Evolutionary conservation across 2,797 vertebrate genomes (phyloP), one percentile per base, ranked within the genome.

Genomic region (Sebastes flavidus): DNA sequence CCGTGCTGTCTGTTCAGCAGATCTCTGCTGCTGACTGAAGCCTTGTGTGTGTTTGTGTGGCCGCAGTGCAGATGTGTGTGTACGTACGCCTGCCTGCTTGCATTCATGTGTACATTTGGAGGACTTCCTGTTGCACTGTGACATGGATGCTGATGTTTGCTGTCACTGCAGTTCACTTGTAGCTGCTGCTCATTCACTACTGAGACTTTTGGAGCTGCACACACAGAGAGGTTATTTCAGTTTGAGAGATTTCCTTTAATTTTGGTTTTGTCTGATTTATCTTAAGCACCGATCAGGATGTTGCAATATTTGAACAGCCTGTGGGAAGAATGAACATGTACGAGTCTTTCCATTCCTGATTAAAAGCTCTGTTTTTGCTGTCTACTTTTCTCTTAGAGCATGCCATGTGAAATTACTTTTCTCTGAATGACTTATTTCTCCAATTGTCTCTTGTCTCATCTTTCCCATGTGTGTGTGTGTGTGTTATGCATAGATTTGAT

Each of bases 1-100:
- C 66, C 13, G 14, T 65, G 68, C 78, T 92, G 93, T 92, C 76
- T 82, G 82, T 84, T 94, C 91, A 94, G 91, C 92, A 93, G 68
- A 93, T 92, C 86, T 84, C 66, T 30, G 74, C 76, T 94, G 92
- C 91, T 93, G 91, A 94, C 93, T 75, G 82, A 88, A 88, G 85
- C 73, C 72, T 71, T 84, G 83, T 82, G 73, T 87, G 5, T 34
- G 34, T 84, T 80, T 83, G 75, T 87, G 66, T 80, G 77, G 46
- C 46, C 7, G 18, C 46, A 49, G 46, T 49, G 18, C 46, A 49
- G 16, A 18, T 81, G 77, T 85, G 78, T 60, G 74, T 68, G 75
- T 27, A 6, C 24, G 22, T 27, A 66, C 5, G 79, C 6, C 49
- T 87, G 81, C 66, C 76, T 71, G n/a, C 79, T 79, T 72, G 29